Percentiles rank a stretch among this genome's conserved stretches.
phyloP scores from a whole-genome alignment of 2,113 vertebrate genomes.

The Promerops cafer region DNA sequence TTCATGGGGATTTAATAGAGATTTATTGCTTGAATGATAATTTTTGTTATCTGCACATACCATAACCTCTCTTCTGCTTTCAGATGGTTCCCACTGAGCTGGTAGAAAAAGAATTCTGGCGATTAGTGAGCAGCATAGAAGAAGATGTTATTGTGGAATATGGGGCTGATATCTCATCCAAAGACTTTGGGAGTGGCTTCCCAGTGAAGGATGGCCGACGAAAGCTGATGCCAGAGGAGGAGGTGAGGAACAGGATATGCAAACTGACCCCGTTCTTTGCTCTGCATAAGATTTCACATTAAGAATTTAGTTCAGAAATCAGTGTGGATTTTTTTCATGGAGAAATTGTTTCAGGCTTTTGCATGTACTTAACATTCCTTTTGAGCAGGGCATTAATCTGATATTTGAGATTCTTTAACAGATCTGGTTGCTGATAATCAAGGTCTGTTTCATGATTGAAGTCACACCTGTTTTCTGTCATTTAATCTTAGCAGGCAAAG shows the following conservation, averaged over 20 bases:
- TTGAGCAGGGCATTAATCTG: not conserved
- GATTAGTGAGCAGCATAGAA: slow-evolving; percentile 95
- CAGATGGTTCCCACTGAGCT: slow-evolving; percentile 98
- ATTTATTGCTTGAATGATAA: not conserved
- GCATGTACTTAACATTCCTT: not conserved
- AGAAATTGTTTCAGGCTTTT: not conserved
- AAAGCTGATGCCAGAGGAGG: slow-evolving; percentile 90
- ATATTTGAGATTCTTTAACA: not conserved
- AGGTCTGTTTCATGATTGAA: not conserved
- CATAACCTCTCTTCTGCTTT: not conserved
- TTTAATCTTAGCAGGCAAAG: not conserved
- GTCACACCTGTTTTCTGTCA: not conserved
- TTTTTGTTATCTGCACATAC: not conserved
- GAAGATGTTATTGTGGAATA: slow-evolving; percentile 98
- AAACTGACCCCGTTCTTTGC: not conserved
- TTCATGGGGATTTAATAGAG: not conserved
- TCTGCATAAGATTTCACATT: not conserved
- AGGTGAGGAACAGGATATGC: slow-evolving; percentile 74
- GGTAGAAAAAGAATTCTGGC: slow-evolving; percentile 98
- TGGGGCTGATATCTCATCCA: slow-evolving; percentile 95
- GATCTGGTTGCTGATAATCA: not conserved
- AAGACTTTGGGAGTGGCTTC: slow-evolving; percentile 96
- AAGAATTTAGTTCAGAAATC: not conserved
- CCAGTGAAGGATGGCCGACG: slow-evolving; percentile 87
- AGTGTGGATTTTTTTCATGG: not conserved